Evolutionary conservation across 2,797 vertebrate genomes (phyloP).

Genomic region (Enteromius radiatus): DNA sequence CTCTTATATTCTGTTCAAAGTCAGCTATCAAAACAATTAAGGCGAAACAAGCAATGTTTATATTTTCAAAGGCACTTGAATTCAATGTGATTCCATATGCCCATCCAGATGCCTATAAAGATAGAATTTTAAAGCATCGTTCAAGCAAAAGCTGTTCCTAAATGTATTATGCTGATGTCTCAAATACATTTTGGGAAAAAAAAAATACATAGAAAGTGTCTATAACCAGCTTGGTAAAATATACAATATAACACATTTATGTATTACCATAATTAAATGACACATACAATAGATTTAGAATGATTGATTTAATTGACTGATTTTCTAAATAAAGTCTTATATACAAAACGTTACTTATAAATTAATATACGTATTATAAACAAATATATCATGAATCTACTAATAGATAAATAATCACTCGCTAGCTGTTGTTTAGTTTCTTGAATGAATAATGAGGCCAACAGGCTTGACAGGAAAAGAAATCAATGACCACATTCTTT

Average conservation of each 20-base stretch:
- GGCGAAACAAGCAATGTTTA: conserved; percentile 8
- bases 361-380: not conserved
- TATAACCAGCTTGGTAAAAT: not conserved
- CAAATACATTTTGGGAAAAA: not conserved
- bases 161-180: not conserved
- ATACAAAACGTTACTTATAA: not conserved
- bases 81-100: not conserved
- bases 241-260: not conserved
- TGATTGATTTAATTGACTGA: not conserved
- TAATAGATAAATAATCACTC: not conserved
- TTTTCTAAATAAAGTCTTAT: not conserved
- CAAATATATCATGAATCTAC: not conserved
- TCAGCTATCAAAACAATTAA: conserved; percentile 51
- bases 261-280: not conserved
- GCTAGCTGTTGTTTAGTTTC: conserved; percentile 40
- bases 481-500: conserved; percentile 32
- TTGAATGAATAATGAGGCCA: conserved; percentile 39
- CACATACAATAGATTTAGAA: not conserved
- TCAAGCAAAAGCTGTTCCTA: not conserved
- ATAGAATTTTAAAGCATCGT: not conserved
- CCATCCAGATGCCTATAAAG: not conserved
- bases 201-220: not conserved
- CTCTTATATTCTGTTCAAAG: conserved; percentile 15
- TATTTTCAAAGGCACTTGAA: not conserved
- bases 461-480: conserved; percentile 36